phyloP scores from a whole-genome alignment of 2,888 invertebrate species.

The Yponomeuta evonymella region DNA sequence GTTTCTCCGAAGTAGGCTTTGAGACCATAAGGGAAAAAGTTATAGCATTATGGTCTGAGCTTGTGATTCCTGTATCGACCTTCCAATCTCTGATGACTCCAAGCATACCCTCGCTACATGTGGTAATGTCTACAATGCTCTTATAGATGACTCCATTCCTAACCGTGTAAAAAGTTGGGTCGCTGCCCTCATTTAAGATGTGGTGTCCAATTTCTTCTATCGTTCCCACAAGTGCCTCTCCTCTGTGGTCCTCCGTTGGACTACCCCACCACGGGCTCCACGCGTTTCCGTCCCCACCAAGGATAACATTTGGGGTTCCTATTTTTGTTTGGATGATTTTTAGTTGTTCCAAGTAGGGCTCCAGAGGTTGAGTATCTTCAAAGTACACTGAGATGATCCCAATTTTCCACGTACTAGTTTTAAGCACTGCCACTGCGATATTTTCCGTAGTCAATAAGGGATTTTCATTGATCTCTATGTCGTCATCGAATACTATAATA shows the following conservation, averaged over 20 bases:
- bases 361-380: conserved; percentile 16
- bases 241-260: too few relatives aligned
- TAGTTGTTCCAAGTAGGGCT: conserved; percentile 16
- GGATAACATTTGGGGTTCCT: conserved; percentile 13
- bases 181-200: conserved; percentile 16
- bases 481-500: conserved; percentile 17
- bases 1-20: conserved; percentile 13
- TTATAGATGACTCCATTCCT: conserved; percentile 19
- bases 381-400: conserved; percentile 15
- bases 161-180: conserved; percentile 21
- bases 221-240: too few relatives aligned
- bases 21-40: conserved; percentile 19
- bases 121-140: conserved; percentile 19
- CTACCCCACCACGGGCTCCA: conserved; percentile 27
- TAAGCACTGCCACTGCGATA: not conserved
- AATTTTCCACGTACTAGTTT: conserved; percentile 8
- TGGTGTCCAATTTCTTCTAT: conserved; percentile 13
- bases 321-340: not conserved
- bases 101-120: conserved; percentile 3
- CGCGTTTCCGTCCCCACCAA: conserved; percentile 27
- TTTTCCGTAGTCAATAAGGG: conserved; percentile 5
- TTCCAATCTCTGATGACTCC: conserved; percentile 12
- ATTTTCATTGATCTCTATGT: not conserved
- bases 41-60: conserved; percentile 28
- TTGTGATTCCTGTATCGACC: conserved; percentile 14